Evolutionary conservation across 1,140 invertebrate species (phyloP).

Genomic region (Drosophila seguyi): DNA sequence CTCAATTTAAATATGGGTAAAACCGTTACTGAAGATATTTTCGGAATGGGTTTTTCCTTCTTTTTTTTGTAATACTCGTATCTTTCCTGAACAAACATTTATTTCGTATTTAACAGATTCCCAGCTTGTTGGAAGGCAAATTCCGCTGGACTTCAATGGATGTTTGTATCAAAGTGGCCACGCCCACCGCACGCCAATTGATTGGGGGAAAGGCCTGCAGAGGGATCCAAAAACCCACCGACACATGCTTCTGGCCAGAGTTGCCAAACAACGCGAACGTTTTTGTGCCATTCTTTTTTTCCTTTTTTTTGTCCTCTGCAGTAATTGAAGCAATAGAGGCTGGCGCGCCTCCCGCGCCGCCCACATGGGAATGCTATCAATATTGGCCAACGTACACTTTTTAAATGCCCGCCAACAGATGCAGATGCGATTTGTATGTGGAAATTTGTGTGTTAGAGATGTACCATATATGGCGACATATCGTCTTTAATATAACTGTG

Average conservation of each 20-base stretch:
- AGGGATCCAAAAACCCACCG: constrained; percentile 21
- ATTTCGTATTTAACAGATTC: constrained; percentile 18
- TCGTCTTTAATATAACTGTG: background rate
- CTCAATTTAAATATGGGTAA: background rate
- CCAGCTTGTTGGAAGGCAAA: constrained; percentile 14
- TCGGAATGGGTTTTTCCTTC: background rate
- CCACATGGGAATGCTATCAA: constrained; percentile 74
- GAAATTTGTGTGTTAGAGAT: constrained; percentile 1
- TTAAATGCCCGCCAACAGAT: constrained; percentile 56
- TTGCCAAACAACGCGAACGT: constrained; percentile 49
- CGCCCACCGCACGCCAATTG: constrained; percentile 30
- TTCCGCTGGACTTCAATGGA: constrained; percentile 2
- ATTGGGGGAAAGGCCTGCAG: constrained; percentile 4
- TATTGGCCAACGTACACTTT: constrained; percentile 75
- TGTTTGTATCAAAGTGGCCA: constrained; percentile 31
- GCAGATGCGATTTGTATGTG: constrained; percentile 33
- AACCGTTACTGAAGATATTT: background rate
- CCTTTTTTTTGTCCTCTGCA: constrained; percentile 3
- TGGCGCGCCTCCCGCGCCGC: constrained; percentile 5
- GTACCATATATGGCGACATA: background rate
- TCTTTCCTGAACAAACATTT: constrained; percentile 7
- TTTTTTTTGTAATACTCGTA: background rate
- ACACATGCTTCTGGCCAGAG: constrained; percentile 29
- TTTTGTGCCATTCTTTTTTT: constrained; percentile 4
- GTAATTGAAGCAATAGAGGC: constrained; percentile 76